Evolutionary conservation across 2,888 invertebrate genomes (phyloP).

Genomic region (Hyles lineata): DNA sequence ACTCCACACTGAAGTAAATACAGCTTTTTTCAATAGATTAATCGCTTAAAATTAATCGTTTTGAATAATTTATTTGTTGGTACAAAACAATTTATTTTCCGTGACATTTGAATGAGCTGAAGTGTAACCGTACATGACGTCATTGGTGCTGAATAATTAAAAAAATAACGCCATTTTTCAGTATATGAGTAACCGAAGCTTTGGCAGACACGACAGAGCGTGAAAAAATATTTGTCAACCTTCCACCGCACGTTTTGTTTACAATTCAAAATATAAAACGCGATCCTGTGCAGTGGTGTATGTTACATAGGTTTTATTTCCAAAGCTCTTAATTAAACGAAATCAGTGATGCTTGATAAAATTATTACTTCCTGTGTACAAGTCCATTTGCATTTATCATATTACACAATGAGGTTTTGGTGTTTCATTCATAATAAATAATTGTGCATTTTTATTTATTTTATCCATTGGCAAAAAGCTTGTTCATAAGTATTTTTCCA

Average conservation of each 20-base stretch:
- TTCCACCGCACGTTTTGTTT: slow-evolving; percentile 9
- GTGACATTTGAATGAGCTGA: slow-evolving; percentile 1
- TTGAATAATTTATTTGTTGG: not conserved
- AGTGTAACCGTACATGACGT: slow-evolving; percentile 14
- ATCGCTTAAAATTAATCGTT: not conserved
- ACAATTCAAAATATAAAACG: not conserved
- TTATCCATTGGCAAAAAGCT: not conserved
- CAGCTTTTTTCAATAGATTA: too few relatives aligned
- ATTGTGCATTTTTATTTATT: not conserved
- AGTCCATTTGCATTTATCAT: too few relatives aligned
- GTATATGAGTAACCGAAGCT: not conserved
- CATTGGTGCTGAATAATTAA: slow-evolving; percentile 21
- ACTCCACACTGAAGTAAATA: too few relatives aligned
- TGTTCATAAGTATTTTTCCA: too few relatives aligned
- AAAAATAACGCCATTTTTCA: slow-evolving; percentile 27
- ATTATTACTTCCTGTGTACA: too few relatives aligned
- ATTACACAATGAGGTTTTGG: too few relatives aligned
- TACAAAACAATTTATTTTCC: not conserved
- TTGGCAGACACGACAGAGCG: not conserved
- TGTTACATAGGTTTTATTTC: not conserved
- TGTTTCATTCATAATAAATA: too few relatives aligned
- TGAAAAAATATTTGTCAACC: slow-evolving; percentile 14
- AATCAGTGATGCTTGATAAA: not conserved
- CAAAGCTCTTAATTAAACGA: not conserved
- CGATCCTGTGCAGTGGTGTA: not conserved